Evolutionary conservation across 2,888 invertebrate species (phyloP).

Genomic region (Phyllotreta striolata): DNA sequence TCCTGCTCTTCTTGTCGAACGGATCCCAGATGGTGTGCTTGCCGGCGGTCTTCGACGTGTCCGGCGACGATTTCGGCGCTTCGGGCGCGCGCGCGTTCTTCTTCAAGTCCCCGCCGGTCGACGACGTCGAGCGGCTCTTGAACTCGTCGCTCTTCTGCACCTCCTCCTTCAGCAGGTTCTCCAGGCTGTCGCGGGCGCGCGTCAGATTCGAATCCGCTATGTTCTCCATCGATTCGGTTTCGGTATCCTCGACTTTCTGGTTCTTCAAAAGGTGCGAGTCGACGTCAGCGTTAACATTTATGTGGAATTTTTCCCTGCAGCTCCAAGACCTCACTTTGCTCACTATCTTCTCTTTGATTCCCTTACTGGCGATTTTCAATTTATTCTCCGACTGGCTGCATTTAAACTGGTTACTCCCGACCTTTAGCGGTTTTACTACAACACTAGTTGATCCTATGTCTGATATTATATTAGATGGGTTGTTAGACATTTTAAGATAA

Average conservation of each 20-base stretch:
- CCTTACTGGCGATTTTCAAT: slow-evolving; percentile 41
- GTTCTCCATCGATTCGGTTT: slow-evolving; percentile 33
- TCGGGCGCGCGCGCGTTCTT: slow-evolving; percentile 41
- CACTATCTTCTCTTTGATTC: slow-evolving; percentile 44
- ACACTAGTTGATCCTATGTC: slow-evolving; percentile 34
- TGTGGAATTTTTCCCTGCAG: slow-evolving; percentile 39
- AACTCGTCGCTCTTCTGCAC: slow-evolving; percentile 37
- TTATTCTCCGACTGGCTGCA: slow-evolving; percentile 48
- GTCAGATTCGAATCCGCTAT: slow-evolving; percentile 43
- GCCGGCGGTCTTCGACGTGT: slow-evolving; percentile 43
- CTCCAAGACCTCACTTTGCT: slow-evolving; percentile 48
- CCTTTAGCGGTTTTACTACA: slow-evolving; percentile 39
- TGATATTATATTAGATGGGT: slow-evolving; percentile 39
- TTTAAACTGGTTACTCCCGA: slow-evolving; percentile 43
- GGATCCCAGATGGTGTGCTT: slow-evolving; percentile 54
- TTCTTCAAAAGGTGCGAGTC: slow-evolving; percentile 41
- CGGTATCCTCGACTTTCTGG: slow-evolving; percentile 26
- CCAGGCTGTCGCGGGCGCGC: slow-evolving; percentile 55
- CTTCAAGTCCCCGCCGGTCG: slow-evolving; percentile 24
- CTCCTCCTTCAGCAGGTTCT: slow-evolving; percentile 51
- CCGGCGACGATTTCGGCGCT: slow-evolving; percentile 46
- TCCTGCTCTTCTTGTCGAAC: slow-evolving; percentile 53
- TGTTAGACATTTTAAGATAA: slow-evolving; percentile 46
- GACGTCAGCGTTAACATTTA: slow-evolving; percentile 38
- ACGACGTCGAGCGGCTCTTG: slow-evolving; percentile 31